Conservation (phyloP, 2,797 vertebrate genomes). For the Gymnocypris eckloni region DNA sequence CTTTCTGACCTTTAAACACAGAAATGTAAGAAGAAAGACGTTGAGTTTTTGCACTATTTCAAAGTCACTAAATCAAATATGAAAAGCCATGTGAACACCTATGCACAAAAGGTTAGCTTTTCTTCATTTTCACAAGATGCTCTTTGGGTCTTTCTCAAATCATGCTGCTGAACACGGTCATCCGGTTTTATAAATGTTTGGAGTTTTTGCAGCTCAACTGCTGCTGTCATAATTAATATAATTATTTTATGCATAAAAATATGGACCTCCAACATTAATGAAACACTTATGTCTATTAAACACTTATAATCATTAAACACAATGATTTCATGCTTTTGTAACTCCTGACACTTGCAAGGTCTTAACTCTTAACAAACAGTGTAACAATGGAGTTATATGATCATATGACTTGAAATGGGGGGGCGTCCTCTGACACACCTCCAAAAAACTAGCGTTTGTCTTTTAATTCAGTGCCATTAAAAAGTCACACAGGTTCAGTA, state of each 20-base stretch:
- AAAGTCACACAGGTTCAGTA: not conserved
- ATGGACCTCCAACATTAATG: not conserved
- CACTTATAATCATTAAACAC: not conserved
- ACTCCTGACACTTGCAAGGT: not conserved
- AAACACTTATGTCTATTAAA: not conserved
- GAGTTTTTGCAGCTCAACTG: not conserved
- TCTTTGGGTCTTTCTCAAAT: not conserved
- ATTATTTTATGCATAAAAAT: not conserved
- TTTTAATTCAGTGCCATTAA: not conserved
- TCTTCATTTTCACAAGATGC: not conserved
- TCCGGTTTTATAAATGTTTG: not conserved
- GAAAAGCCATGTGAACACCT: not conserved
- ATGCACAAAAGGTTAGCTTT: not conserved
- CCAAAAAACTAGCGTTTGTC: slow-evolving; percentile 20
- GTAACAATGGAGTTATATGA: not conserved
- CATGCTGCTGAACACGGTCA: not conserved
- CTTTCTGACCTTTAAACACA: not conserved
- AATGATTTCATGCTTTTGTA: slow-evolving; percentile 27
- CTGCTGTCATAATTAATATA: not conserved
- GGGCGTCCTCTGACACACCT: slow-evolving; percentile 10
- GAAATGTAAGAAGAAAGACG: not conserved
- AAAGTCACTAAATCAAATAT: not conserved
- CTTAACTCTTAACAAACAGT: not conserved
- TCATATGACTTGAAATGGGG: not conserved
- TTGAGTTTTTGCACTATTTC: not conserved